A percentile compares a stretch with the other conserved stretches of the same genome.
phyloP scores from a whole-genome alignment of 92 coral and sea anemone genomes.

The Palythoa caribaeorum region DNA sequence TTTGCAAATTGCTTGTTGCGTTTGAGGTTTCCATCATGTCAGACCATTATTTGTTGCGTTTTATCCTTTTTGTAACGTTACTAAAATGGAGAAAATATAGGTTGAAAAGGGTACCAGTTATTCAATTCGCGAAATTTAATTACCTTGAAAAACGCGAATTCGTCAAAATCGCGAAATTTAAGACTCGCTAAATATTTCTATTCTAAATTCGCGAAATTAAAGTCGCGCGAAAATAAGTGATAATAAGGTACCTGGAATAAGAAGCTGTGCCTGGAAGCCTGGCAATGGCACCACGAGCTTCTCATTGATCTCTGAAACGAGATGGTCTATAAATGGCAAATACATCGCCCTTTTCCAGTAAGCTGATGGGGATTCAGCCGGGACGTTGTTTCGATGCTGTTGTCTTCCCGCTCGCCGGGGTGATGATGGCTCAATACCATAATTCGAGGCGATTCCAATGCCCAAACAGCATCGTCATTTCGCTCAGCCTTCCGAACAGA shows the following conservation, averaged over 20 bases:
- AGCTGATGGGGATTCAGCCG: slow-evolving; percentile 50
- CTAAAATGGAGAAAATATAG: too few relatives aligned
- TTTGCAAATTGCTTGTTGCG: too few relatives aligned
- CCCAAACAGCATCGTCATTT: slow-evolving; percentile 55
- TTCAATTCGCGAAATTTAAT: too few relatives aligned
- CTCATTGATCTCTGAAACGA: slow-evolving; percentile 43
- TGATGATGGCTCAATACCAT: slow-evolving; percentile 45
- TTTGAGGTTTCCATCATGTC: too few relatives aligned
- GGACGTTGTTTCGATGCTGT: slow-evolving; percentile 55
- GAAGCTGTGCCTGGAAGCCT: slow-evolving; percentile 57
- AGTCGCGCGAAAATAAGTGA: too few relatives aligned
- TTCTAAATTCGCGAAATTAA: too few relatives aligned
- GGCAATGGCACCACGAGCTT: slow-evolving; percentile 51
- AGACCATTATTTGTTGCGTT: too few relatives aligned
- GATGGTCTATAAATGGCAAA: slow-evolving; percentile 58
- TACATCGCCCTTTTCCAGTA: slow-evolving; percentile 58
- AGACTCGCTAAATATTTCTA: too few relatives aligned
- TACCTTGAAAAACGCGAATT: too few relatives aligned
- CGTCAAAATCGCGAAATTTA: too few relatives aligned
- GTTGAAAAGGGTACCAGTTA: too few relatives aligned
- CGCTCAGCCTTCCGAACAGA: slow-evolving; percentile 49
- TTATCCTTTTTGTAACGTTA: too few relatives aligned
- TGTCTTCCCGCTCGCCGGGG: slow-evolving; percentile 48
- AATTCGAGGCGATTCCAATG: slow-evolving; percentile 39
- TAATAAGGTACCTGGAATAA: slow-evolving; percentile 37